These are phyloP conservation scores for Brachypteracias leptosomus DNA, from an alignment of 2,113 vertebrate species.

Conservation along the genomic window DNA sequence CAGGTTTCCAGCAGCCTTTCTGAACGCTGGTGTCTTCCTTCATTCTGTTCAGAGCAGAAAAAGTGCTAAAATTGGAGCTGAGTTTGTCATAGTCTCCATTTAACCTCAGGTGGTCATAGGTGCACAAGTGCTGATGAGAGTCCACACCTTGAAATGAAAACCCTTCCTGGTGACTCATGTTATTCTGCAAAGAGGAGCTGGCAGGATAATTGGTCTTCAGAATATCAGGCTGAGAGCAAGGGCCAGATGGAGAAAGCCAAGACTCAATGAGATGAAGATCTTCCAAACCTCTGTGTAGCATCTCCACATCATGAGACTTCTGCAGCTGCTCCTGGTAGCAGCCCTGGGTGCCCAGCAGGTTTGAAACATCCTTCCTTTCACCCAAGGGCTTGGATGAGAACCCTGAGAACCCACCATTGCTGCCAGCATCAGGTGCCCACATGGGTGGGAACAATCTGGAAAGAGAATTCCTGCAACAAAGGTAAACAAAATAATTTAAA, in stretches of 20 bases:
- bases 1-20: slow-evolving; percentile 27
- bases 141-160: not conserved
- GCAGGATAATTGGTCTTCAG: not conserved
- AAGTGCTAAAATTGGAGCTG: not conserved
- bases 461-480: slow-evolving; percentile 63
- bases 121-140: not conserved
- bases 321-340: not conserved
- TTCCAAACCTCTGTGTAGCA: slow-evolving; percentile 50
- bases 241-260: slow-evolving; percentile 29
- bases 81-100: not conserved
- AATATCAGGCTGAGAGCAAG: not conserved
- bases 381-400: not conserved
- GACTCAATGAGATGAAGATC: slow-evolving; percentile 52
- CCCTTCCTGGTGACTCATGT: not conserved
- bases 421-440: slow-evolving; percentile 49
- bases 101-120: not conserved
- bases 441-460: slow-evolving; percentile 64
- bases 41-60: not conserved
- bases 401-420: not conserved
- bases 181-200: not conserved
- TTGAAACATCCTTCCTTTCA: slow-evolving; percentile 13
- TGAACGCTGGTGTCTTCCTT: not conserved
- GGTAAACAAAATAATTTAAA: not conserved
- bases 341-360: not conserved
- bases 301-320: slow-evolving; percentile 5